Evolutionary conservation across 1,140 invertebrate species (phyloP), one percentile per base, ranked within the genome.

Genomic region (Diabrotica virgifera): DNA sequence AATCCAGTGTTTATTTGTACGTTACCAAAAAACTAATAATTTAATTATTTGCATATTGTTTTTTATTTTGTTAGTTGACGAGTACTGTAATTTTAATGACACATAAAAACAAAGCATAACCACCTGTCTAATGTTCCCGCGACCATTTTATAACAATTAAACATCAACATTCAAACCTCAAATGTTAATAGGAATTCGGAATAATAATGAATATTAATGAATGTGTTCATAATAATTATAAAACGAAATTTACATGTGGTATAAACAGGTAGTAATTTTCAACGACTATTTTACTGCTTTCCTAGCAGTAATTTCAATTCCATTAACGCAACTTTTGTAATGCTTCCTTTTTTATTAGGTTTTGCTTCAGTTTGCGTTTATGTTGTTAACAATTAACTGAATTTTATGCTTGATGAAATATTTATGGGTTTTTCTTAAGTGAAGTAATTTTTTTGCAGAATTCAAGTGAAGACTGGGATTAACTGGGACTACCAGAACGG

Each of bases 121-220:
- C 24, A 24, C 1, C 24, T 4, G 24, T 24, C 24, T 24, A 24
- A 24, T 24, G 24, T 24, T 24, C 1, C 24, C 24, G 24, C 24
- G 4, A 24, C 24, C 24, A 24, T 24, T 24, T 24, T 10, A 46
- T 10, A 46, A 46, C 40, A 46, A 46, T 10, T 46, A 46, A 46
- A 46, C 40, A 46, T 46, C n/a, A 46, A n/a, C n/a, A 10, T n/a
- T 6, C 8, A n/a, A n/a, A 46, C 40, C 40, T 46, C 40, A 8
- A 46, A 46, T n/a, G 8, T 10, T 46, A n/a, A n/a, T 46, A n/a
- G 8, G 8, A 10, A 46, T 46, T 46, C 40, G 8, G 40, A 46
- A 46, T 46, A 46, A 46, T 46, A 46, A 46, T 46, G 40, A 46
- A 46, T 46, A 46, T 46, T 46, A 46, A 46, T 46, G 40, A 46